Conservation (phyloP, 2,113 vertebrate species). For the Odocoileus hemionus region DNA sequence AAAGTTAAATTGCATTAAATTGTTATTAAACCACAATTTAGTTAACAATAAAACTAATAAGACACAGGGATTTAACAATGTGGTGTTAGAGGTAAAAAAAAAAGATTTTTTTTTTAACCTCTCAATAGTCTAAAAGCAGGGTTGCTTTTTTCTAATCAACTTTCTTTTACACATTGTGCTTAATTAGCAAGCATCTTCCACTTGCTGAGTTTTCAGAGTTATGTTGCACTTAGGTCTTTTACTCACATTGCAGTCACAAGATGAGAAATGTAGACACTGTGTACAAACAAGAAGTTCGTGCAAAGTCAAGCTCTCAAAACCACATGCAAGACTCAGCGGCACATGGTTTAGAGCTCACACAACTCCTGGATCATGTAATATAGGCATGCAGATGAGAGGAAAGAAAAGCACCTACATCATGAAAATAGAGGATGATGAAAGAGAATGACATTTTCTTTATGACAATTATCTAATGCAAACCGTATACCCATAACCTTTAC, state of each 20-base stretch:
- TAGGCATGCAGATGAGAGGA: constrained; percentile 82
- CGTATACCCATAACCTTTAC: constrained; percentile 78
- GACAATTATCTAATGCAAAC: constrained; percentile 80
- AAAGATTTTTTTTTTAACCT: background rate
- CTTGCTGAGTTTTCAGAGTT: constrained; percentile 61
- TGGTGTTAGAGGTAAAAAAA: constrained; percentile 57
- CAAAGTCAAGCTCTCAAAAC: constrained; percentile 82
- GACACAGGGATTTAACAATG: constrained; percentile 24
- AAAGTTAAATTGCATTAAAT: constrained; percentile 37
- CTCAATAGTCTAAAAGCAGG: constrained; percentile 25
- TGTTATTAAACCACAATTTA: constrained; percentile 23
- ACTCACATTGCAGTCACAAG: constrained; percentile 72
- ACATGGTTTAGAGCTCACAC: constrained; percentile 76
- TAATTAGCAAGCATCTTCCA: constrained; percentile 60
- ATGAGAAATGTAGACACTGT: constrained; percentile 69
- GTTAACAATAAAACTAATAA: constrained; percentile 24
- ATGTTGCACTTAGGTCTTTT: constrained; percentile 41
- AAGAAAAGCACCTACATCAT: constrained; percentile 77
- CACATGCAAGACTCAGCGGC: constrained; percentile 81
- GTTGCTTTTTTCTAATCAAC: constrained; percentile 58
- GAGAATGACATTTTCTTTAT: constrained; percentile 78
- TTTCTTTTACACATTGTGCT: constrained; percentile 15
- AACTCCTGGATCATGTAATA: constrained; percentile 68
- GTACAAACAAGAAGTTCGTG: constrained; percentile 87
- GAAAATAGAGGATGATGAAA: constrained; percentile 78